These are phyloP conservation scores for Stigmatopora nigra DNA, from an alignment of 2,113 vertebrate genomes.

Conservation along the genomic window DNA sequence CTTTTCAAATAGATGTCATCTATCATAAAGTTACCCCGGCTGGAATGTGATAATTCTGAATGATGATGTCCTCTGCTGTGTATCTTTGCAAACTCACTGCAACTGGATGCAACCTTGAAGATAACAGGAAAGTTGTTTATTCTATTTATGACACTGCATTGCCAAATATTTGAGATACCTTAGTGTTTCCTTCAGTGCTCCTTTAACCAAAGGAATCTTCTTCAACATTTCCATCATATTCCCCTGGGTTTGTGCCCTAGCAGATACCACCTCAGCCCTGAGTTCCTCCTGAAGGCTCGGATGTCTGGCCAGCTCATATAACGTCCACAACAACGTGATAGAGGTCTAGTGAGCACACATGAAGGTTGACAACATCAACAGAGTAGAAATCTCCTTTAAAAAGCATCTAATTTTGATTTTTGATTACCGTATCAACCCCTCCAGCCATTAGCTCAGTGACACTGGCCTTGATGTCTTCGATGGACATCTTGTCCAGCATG, in stretches of 20 bases:
- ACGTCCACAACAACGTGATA: constrained; percentile 83
- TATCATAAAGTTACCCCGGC: constrained; percentile 72
- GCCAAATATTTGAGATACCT: constrained; percentile 64
- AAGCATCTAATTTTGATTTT: not conserved
- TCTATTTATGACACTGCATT: not conserved
- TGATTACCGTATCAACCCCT: constrained; percentile 84
- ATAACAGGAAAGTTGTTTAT: not conserved
- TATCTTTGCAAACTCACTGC: constrained; percentile 88
- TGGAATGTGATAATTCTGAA: constrained; percentile 85
- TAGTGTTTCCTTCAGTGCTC: constrained; percentile 86
- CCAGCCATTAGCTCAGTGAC: constrained; percentile 88
- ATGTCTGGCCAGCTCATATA: constrained; percentile 82
- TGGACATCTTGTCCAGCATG: constrained; percentile 72
- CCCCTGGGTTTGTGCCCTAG: constrained; percentile 68
- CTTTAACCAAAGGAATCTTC: constrained; percentile 78
- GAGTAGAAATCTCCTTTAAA: not conserved
- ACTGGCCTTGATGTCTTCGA: constrained; percentile 86
- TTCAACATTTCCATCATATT: constrained; percentile 74
- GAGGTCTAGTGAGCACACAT: constrained; percentile 75
- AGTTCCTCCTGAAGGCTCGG: constrained; percentile 80
- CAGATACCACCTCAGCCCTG: constrained; percentile 74
- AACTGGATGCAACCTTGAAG: constrained; percentile 82
- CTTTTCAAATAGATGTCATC: not conserved
- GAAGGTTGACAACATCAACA: not conserved
- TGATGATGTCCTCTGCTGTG: constrained; percentile 73